Percentiles rank a stretch among this genome's conserved stretches.
These are phyloP conservation scores for Troides helena DNA, from an alignment of 2,888 invertebrate species.

Conservation along the genomic window DNA sequence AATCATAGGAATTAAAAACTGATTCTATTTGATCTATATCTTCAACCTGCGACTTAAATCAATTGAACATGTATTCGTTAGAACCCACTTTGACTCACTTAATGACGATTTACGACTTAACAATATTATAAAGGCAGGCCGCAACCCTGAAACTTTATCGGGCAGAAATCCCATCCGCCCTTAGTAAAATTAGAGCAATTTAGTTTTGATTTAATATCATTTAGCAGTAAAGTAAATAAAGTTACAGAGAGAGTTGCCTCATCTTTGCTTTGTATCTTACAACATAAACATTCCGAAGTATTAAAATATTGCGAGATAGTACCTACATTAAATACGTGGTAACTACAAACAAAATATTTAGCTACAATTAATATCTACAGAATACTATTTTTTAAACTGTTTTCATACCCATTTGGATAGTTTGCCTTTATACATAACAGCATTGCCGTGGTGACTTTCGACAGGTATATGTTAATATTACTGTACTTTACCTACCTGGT, in stretches of 20 bases:
- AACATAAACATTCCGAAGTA: background rate
- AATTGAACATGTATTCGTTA: background rate
- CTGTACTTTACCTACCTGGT: too few species aligned
- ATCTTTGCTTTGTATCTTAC: background rate
- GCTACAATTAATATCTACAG: too few species aligned
- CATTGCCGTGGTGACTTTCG: too few species aligned
- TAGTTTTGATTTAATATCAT: background rate
- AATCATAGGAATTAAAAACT: too few species aligned
- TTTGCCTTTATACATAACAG: too few species aligned
- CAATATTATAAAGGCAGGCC: background rate
- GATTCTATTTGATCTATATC: too few species aligned
- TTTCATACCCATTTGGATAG: too few species aligned
- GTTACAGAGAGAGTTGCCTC: background rate
- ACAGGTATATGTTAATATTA: too few species aligned
- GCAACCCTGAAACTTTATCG: background rate
- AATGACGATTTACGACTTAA: slow-evolving; percentile 1
- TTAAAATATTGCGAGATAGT: background rate
- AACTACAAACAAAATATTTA: too few species aligned
- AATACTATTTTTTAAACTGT: too few species aligned
- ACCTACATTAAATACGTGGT: too few species aligned
- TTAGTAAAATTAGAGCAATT: slow-evolving; percentile 1
- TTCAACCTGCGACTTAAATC: background rate
- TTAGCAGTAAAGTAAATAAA: background rate
- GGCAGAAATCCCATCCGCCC: background rate
- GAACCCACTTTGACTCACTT: background rate